phyloP scores from a whole-genome alignment of 1,140 invertebrate genomes.

The Eubasilissa regina region DNA sequence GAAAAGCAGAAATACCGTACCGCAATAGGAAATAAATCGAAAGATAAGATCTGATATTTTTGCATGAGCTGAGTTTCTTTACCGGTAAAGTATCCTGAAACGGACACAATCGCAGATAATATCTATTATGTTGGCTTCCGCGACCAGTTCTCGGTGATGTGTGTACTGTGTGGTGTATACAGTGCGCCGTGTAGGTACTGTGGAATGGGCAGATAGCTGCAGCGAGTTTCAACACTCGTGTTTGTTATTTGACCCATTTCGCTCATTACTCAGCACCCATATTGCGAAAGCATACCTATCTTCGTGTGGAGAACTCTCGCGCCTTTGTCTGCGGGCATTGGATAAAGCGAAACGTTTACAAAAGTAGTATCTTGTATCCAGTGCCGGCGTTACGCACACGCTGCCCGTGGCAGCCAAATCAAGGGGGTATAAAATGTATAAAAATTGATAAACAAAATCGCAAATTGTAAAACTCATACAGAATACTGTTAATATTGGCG shows the following conservation, averaged over 20 bases:
- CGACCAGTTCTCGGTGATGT: not conserved
- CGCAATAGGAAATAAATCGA: not conserved
- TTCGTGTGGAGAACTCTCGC: not conserved
- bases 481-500: too few relatives aligned
- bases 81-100: not conserved
- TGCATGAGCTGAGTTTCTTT: too few relatives aligned
- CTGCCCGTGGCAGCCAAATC: too few relatives aligned
- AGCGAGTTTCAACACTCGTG: not conserved
- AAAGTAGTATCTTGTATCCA: too few relatives aligned
- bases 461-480: too few relatives aligned
- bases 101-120: constrained; percentile 9
- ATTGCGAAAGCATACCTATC: not conserved
- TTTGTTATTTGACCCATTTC: constrained; percentile 20
- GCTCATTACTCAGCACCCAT: not conserved
- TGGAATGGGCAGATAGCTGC: not conserved
- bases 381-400: too few relatives aligned
- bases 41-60: too few relatives aligned
- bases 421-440: too few relatives aligned
- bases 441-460: too few relatives aligned
- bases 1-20: not conserved
- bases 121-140: not conserved
- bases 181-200: too few relatives aligned
- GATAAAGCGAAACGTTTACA: too few relatives aligned
- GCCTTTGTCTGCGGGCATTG: not conserved
- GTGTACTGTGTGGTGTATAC: not conserved